These are phyloP conservation scores for Chymomyza procnemis DNA, from an alignment of 2,888 invertebrate species.

Conservation along the genomic window DNA sequence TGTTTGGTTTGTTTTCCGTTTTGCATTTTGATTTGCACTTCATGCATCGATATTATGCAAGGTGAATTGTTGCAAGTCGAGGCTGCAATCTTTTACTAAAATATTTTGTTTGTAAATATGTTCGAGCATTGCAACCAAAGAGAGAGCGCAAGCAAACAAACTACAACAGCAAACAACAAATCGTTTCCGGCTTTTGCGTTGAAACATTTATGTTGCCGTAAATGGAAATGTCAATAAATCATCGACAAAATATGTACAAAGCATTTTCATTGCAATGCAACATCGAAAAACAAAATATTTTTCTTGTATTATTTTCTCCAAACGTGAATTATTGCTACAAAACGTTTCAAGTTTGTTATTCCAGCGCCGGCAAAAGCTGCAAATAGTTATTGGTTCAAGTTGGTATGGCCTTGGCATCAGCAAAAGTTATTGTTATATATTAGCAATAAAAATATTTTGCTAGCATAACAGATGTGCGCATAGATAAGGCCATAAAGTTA, in stretches of 20 bases:
- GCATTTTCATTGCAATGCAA: conserved; percentile 37
- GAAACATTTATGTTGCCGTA: conserved; percentile 71
- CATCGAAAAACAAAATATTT: not conserved
- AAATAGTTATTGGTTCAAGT: not conserved
- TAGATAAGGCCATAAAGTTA: not conserved
- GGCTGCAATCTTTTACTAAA: not conserved
- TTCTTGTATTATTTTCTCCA: not conserved
- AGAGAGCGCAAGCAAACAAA: too few relatives aligned
- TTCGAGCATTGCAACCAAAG: too few relatives aligned
- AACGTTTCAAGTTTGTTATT: not conserved
- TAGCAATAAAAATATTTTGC: not conserved
- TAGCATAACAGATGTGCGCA: not conserved
- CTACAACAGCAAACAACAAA: conserved; percentile 56
- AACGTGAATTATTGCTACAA: not conserved
- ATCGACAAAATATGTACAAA: conserved; percentile 40
- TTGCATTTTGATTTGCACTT: conserved; percentile 66
- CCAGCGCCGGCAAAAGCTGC: not conserved
- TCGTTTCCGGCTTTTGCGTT: conserved; percentile 70
- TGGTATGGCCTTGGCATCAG: not conserved
- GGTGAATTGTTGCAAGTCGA: conserved; percentile 39
- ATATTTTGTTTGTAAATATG: conserved; percentile 4
- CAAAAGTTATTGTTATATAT: not conserved
- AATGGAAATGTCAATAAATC: conserved; percentile 73
- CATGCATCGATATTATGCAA: conserved; percentile 17
- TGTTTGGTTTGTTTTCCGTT: conserved; percentile 51